Base-by-base conservation (phyloP, 2,888 invertebrate genomes). In the Falcaria lacertinaria region DNA sequence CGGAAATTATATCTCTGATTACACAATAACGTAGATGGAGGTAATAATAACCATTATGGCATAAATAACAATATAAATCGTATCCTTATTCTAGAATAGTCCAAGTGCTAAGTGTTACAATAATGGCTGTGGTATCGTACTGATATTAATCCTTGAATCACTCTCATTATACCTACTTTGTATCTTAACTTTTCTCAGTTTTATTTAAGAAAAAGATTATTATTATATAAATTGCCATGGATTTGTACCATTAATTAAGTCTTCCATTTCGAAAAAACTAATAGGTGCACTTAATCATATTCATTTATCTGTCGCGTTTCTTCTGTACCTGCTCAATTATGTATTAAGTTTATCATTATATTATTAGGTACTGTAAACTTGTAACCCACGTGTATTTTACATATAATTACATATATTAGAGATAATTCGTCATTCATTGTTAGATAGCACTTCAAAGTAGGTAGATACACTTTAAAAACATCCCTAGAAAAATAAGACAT, bases 91-190 rank as follows among this genome's bases (percentile, higher is more conserved):
- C 60, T 83, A 80, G 74, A 67, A 69, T 3, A 72, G 69, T 80
- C 70, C 74, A 85, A 85, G 79, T 83, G 79, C 81, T 87, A 85
- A 82, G 79, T 81, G 76, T 80, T 79, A 81, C 69, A 72, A 79
- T 80, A 82, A 89, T 87, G 89, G 89, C 89, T 89, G 89, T 89
- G 89, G 86, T 83, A 83, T 80, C 68, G 83, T 78, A 87, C 84
- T 86, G 82, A 86, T 76, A 69, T 80, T 81, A 76, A 78, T 74
- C 72, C 76, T 53, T 75, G 77, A 76, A 78, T 78, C 71, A 76
- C 63, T 63, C 64, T 75, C 57, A 58, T 78, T 70, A 64, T 74
- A 70, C 62, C 66, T 59, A 69, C 59, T 69, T 64, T 73, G 64
- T 74, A 51, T 57, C 74, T 76, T 72, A 49, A 64, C 62, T 68